A percentile compares a stretch with the other conserved stretches of the same genome.
Conservation (phyloP, 2,113 vertebrate genomes). For the Cephalopholis sonnerati region DNA sequence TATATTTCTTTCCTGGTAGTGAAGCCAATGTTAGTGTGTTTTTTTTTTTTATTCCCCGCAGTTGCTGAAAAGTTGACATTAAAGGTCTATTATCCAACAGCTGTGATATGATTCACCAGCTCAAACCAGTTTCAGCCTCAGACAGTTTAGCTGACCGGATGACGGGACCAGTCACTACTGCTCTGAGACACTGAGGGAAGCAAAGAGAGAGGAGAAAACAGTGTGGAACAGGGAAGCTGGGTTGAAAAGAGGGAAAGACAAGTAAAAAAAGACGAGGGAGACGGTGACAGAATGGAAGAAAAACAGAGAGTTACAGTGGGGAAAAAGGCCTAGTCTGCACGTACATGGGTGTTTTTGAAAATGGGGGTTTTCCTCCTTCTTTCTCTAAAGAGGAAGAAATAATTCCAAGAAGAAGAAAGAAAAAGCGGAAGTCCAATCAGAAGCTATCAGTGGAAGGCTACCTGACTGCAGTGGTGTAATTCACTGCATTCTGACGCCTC, state of each 20-base stretch:
- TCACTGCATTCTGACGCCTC: no score
- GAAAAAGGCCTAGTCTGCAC: not conserved
- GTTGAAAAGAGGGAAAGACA: not conserved
- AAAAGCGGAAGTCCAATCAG: no score
- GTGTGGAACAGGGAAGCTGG: conserved; percentile 1
- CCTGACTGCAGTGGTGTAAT: no score
- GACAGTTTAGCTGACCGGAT: conserved; percentile 19
- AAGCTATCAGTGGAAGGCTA: no score
- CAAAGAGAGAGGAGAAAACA: conserved; percentile 6
- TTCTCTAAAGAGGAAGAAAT: no score
- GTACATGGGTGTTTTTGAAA: no score
- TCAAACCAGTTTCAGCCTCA: conserved; percentile 15
- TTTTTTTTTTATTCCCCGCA: not conserved
- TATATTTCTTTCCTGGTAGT: not conserved
- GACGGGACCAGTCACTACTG: conserved; percentile 28
- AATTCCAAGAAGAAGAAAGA: no score
- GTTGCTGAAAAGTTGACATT: conserved; percentile 9
- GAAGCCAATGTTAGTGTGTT: not conserved
- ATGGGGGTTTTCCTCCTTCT: no score
- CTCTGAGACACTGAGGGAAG: not conserved
- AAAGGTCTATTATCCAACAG: conserved; percentile 15
- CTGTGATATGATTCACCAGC: conserved; percentile 45
- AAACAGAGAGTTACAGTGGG: conserved; percentile 14
- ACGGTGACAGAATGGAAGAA: not conserved
- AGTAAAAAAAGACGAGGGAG: not conserved